A percentile compares a stretch with the other conserved stretches of the same genome.
Conservation (phyloP, 2,797 vertebrate species). For the Sebastolobus altivelis region DNA sequence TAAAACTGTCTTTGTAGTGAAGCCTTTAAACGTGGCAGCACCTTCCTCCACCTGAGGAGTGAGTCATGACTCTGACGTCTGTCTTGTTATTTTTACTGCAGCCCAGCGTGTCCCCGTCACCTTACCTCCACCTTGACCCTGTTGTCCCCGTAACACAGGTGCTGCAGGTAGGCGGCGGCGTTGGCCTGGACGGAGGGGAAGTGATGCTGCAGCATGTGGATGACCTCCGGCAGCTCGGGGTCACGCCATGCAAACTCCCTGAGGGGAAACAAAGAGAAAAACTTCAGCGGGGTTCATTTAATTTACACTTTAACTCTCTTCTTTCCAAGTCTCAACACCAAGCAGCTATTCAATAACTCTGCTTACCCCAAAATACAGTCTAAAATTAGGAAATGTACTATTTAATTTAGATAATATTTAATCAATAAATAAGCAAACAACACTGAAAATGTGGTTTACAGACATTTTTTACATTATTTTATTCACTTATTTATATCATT, state of each 20-base stretch:
- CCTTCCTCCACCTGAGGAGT: conserved; percentile 1
- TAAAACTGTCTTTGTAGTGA: not conserved
- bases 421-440: not conserved
- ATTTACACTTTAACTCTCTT: not conserved
- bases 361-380: not conserved
- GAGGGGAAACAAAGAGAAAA: not conserved
- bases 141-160: conserved; percentile 98
- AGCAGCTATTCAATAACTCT: not conserved
- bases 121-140: conserved; percentile 94
- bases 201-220: conserved; percentile 99
- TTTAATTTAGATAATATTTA: not conserved
- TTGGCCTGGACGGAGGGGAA: conserved; percentile 99
- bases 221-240: conserved; percentile 95
- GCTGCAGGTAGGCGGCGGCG: conserved; percentile 96
- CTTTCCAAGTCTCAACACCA: not conserved
- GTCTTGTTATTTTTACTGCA: conserved; percentile 49
- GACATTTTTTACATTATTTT: no score
- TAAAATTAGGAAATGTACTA: not conserved
- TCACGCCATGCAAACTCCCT: conserved; percentile 99
- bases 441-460: no score
- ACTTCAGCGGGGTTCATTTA: not conserved
- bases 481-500: no score
- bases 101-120: conserved; percentile 13
- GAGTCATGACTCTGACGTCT: conserved; percentile 41
- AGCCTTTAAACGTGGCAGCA: not conserved